phyloP scores from a whole-genome alignment of 2,797 vertebrate species.

The Threskiornis aethiopicus region DNA sequence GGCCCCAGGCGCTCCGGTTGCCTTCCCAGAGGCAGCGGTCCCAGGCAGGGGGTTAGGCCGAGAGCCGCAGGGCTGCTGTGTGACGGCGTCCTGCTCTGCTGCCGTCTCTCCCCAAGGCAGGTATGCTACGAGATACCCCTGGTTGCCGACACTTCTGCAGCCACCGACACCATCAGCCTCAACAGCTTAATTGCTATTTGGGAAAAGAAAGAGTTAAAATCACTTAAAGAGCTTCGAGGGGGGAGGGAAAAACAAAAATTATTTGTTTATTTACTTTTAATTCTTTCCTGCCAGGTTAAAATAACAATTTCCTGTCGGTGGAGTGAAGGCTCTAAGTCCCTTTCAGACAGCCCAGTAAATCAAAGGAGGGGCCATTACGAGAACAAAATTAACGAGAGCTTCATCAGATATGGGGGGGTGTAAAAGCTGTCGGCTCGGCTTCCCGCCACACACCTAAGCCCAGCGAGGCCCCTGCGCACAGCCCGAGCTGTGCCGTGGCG shows the following conservation, averaged over 20 bases:
- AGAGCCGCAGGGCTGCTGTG: neutral
- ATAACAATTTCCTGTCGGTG: slow-evolving; percentile 89
- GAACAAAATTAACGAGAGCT: slow-evolving; percentile 56
- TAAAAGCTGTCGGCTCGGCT: slow-evolving; percentile 35
- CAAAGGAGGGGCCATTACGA: slow-evolving; percentile 46
- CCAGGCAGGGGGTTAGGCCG: accelerated
- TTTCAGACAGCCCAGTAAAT: slow-evolving; percentile 61
- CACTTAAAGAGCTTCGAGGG: neutral
- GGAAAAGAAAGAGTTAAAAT: slow-evolving; percentile 25
- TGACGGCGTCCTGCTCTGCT: neutral
- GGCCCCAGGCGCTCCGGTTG: neutral
- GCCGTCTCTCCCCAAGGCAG: neutral
- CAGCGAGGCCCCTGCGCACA: accelerated
- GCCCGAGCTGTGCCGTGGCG: neutral
- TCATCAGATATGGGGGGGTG: slow-evolving; percentile 14
- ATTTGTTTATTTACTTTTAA: slow-evolving; percentile 71
- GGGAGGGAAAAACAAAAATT: neutral
- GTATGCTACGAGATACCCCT: accelerated
- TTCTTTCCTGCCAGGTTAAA: slow-evolving; percentile 93
- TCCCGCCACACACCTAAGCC: neutral
- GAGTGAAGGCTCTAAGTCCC: slow-evolving; percentile 77
- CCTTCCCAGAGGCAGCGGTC: neutral
- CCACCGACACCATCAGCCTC: neutral
- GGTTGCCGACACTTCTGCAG: neutral
- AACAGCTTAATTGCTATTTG: neutral